Evolutionary conservation across 2,113 vertebrate genomes (phyloP).

Genomic region (Ascaphus truei): DNA sequence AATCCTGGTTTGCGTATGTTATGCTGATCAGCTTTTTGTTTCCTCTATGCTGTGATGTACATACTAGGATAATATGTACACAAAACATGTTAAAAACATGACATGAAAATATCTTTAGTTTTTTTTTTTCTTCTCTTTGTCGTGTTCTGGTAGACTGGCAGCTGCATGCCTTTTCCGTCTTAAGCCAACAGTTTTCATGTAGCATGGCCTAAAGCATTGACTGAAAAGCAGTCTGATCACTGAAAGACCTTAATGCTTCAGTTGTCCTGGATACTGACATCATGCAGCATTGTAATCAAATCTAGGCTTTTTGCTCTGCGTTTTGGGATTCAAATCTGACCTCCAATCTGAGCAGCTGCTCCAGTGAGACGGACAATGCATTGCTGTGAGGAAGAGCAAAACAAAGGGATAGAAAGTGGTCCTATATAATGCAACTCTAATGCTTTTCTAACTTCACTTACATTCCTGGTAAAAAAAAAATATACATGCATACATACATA

Average conservation of each 20-base stretch:
- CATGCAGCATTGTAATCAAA: slow-evolving; percentile 66
- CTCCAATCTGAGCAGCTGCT: slow-evolving; percentile 34
- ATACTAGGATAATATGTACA: too few species aligned
- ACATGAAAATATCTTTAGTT: too few species aligned
- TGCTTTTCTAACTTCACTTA: too few species aligned
- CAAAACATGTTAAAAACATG: too few species aligned
- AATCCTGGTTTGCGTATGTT: too few species aligned
- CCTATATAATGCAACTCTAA: too few species aligned
- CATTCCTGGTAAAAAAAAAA: too few species aligned
- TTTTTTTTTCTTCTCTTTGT: slow-evolving; percentile 38
- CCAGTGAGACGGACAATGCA: slow-evolving; percentile 8
- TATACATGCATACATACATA: too few species aligned
- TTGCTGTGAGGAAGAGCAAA: slow-evolving; percentile 34
- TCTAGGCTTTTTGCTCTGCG: slow-evolving; percentile 49
- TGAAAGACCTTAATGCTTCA: slow-evolving; percentile 62
- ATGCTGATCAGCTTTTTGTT: too few species aligned
- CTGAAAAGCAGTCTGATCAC: slow-evolving; percentile 59
- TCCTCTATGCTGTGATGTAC: too few species aligned
- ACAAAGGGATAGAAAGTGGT: slow-evolving; percentile 30
- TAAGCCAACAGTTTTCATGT: slow-evolving; percentile 42
- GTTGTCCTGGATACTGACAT: slow-evolving; percentile 78
- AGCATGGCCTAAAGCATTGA: slow-evolving; percentile 50
- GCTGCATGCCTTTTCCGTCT: slow-evolving; percentile 50
- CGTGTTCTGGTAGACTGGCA: slow-evolving; percentile 46
- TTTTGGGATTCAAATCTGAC: slow-evolving; percentile 60